Evolutionary conservation across 2,888 invertebrate genomes (phyloP).

Genomic region (Taphrorychus bicolor): DNA sequence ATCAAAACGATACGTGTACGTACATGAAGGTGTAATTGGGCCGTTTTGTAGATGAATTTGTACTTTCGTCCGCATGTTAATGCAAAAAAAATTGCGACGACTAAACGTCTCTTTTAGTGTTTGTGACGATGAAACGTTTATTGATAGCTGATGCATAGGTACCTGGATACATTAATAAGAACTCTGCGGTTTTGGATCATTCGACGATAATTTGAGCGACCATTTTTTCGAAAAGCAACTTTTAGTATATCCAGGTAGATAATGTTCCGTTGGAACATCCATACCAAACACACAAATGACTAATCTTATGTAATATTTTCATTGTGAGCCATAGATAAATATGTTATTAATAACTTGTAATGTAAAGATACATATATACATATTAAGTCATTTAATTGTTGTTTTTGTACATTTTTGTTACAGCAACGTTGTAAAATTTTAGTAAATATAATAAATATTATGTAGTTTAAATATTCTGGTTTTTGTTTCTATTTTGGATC

Average conservation of each 20-base stretch:
- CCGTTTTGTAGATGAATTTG: conserved; percentile 38
- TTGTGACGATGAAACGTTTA: conserved; percentile 22
- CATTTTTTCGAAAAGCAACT: no score
- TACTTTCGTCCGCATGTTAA: conserved; percentile 37
- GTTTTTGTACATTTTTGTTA: conserved; percentile 43
- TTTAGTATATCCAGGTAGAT: conserved; percentile 10
- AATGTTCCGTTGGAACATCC: conserved; percentile 25
- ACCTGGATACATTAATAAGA: background rate
- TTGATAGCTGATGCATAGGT: background rate
- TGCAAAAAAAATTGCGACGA: conserved; percentile 20
- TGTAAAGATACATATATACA: conserved; percentile 58
- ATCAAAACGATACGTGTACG: conserved; percentile 55
- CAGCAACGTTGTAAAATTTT: conserved; percentile 42
- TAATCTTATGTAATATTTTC: conserved; percentile 52
- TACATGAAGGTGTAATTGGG: conserved; percentile 55
- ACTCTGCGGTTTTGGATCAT: background rate
- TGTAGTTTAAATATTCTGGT: conserved; percentile 30
- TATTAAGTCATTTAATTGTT: conserved; percentile 43
- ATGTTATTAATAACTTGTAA: conserved; percentile 51
- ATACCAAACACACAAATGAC: conserved; percentile 45
- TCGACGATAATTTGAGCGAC: background rate
- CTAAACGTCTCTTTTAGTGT: conserved; percentile 28
- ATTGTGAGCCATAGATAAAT: conserved; percentile 47
- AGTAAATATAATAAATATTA: conserved; percentile 42
- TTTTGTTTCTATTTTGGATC: background rate